Percentiles rank a stretch among this genome's conserved stretches.
Evolutionary conservation across 2,797 vertebrate species (phyloP).

Genomic region (Garrulus glandarius): DNA sequence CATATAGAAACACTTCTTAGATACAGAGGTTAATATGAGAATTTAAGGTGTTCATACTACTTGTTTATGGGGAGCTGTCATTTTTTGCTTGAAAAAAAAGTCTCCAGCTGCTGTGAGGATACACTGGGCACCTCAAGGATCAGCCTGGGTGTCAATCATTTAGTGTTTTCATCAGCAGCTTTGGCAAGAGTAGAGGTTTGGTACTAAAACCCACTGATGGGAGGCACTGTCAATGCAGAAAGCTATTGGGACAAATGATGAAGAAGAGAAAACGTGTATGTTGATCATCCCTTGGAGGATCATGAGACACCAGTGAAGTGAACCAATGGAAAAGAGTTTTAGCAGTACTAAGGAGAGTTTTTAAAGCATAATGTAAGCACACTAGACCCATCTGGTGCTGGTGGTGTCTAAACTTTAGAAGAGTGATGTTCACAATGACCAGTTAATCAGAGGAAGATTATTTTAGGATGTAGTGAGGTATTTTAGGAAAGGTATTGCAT

Average conservation of each 20-base stretch:
- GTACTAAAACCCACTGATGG: background rate
- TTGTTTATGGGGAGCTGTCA: background rate
- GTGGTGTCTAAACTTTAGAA: background rate
- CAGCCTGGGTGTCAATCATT: background rate
- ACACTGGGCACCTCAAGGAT: background rate
- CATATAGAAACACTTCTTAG: background rate
- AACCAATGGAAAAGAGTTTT: background rate
- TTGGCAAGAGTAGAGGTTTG: background rate
- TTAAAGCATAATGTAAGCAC: background rate
- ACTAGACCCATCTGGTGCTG: background rate
- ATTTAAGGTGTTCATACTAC: background rate
- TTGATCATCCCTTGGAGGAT: background rate
- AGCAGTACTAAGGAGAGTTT: background rate
- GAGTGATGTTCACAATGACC: background rate
- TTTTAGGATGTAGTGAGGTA: background rate
- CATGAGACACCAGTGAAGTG: background rate
- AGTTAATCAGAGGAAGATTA: background rate
- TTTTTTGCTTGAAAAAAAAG: background rate
- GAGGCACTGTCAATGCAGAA: background rate
- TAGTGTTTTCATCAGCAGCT: background rate
- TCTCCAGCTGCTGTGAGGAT: background rate
- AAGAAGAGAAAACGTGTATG: rapidly evolving
- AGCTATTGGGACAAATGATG: background rate
- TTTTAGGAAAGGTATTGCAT: background rate
- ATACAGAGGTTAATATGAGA: background rate